phyloP scores from a whole-genome alignment of 2,797 vertebrate species.

The Cirrhinus molitorella region DNA sequence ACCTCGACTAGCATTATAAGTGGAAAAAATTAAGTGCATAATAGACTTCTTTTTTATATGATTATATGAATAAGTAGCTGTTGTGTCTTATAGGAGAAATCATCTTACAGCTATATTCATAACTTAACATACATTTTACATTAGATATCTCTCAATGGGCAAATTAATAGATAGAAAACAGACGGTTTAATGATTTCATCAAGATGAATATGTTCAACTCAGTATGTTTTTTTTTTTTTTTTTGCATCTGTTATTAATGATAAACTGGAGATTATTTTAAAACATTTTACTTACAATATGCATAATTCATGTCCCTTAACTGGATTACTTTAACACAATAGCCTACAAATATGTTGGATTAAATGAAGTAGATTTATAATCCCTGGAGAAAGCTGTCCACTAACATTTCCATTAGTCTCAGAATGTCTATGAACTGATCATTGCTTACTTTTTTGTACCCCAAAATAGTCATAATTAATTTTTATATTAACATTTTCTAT shows the following conservation, averaged over 20 bases:
- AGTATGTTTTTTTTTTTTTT: not conserved
- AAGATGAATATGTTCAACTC: not conserved
- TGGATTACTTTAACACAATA: not conserved
- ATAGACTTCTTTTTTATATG: not conserved
- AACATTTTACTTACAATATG: not conserved
- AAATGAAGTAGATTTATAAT: not conserved
- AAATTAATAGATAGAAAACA: constrained; percentile 21
- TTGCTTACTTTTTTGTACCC: no score
- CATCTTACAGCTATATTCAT: constrained; percentile 8
- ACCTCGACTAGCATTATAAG: not conserved
- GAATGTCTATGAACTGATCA: not conserved
- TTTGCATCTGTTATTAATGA: not conserved
- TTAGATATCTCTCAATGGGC: not conserved
- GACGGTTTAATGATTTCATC: constrained; percentile 13
- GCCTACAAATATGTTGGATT: not conserved
- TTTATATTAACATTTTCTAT: not conserved
- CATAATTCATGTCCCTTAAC: constrained; percentile 6
- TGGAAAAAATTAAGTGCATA: not conserved
- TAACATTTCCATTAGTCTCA: not conserved
- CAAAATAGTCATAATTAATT: no score
- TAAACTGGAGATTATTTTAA: not conserved
- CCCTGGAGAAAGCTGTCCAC: not conserved
- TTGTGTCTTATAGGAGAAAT: not conserved
- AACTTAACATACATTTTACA: constrained; percentile 8
- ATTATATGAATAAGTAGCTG: not conserved